Base-by-base conservation (phyloP, 2,113 vertebrate species). In the Ctenomys sociabilis region DNA sequence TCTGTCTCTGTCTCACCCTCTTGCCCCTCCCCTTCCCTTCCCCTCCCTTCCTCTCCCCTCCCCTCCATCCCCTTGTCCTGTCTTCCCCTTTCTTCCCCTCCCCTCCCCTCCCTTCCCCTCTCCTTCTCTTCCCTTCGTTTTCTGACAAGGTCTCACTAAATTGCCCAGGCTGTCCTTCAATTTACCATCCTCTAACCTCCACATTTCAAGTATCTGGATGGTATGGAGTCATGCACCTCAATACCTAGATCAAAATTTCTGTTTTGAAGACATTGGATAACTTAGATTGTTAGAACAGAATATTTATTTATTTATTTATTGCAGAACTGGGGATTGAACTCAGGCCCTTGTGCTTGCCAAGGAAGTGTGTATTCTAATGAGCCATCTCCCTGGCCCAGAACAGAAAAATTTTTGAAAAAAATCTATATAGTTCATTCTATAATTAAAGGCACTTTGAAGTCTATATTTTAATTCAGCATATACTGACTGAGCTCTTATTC, bases 381-480 rank as follows among this genome's bases (percentile, higher is more conserved):
- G n/a, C n/a, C n/a, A n/a, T n/a, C n/a, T n/a, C n/a, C n/a, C n/a
- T n/a, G n/a, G n/a, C n/a, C n/a, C n/a, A n/a, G n/a, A n/a, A n/a
- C n/a, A n/a, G n/a, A n/a, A n/a, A n/a, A n/a, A n/a, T 82, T 61
- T 77, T 61, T 26, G 13, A 12, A 83, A 85, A 24, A 88, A 80
- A 40, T 66, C 26, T 43, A 40, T 11, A 57, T 52, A 81, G 70
- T n/a, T 86, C 84, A 84, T n/a, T 86, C 30, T 82, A 1, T 32
- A 78, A 77, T 80, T 84, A 87, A 83, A 92, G 88, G 17, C 5
- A 92, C 40, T 83, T 89, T 93, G 9, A 4, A 85, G 37, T 21
- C 86, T 89, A 80, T 73, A 85, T 78, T 94, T 95, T 91, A 82
- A 82, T 80, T 84, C 28, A 86, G 7, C 26, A 57, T n/a, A 19